Base-by-base conservation (phyloP, 2,888 invertebrate genomes). In the Laspeyria flexula region DNA sequence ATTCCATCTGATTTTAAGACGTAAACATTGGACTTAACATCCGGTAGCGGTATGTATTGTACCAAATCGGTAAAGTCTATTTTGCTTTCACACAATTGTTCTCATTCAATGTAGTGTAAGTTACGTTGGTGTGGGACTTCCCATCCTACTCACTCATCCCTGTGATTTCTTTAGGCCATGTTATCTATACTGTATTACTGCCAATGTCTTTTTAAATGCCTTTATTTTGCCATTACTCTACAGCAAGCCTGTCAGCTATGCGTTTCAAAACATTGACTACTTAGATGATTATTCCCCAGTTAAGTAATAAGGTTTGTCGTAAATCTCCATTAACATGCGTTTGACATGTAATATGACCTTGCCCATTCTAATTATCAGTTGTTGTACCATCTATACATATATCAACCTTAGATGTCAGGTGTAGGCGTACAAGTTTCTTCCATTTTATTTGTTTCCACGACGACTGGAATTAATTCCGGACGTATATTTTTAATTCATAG, bases 251-350 rank as follows among this genome's bases (percentile, higher is more conserved):
- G n/a, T n/a, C n/a, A n/a, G n/a, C n/a, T n/a, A 25, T 25, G 25
- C 3, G 25, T 7, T 25, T 25, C 25, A n/a, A 25, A 25, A 25
- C 4, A 25, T 7, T 18, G 2, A 18, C 18, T 18, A 18, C 18
- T 18, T 18, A 12, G 23, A 1, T 3, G 10, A 15, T 16, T 7
- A 23, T 12, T 9, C 9, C 25, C 12, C 2, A 34, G 9, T 38
- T 38, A 23, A 38, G 37, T 23, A 23, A 10, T 6, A 12, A 23
- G 50, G 53, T 53, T 52, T 18, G 34, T 52, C 40, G 60, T 73
- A 68, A 65, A 75, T 75, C 67, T 64, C 60, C 66, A 73, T 75
- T 75, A 71, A 71, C 64, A 70, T 66, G 60, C 60, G 57, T 43
- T 49, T 60, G 62, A 65, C 65, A 60, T 55, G 68, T 68, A 69